Percentiles rank a stretch among this genome's conserved stretches.
Evolutionary conservation across 1,140 invertebrate species (phyloP).

Genomic region (Harlomillsia oculata): DNA sequence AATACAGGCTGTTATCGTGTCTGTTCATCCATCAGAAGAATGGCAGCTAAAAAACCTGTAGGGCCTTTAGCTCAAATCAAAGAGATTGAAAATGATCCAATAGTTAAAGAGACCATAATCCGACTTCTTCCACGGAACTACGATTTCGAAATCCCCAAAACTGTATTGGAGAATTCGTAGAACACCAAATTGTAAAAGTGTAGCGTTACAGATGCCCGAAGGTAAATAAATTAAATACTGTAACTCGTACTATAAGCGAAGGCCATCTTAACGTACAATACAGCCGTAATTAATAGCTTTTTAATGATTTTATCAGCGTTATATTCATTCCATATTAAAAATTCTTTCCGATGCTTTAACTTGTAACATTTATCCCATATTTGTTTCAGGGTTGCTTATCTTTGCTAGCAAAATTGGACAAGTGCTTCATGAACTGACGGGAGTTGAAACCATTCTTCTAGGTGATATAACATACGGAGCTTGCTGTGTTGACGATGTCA

Average conservation of each 20-base stretch:
- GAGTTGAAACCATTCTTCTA: slow-evolving; percentile 92
- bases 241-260: neutral
- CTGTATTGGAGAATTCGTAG: slow-evolving; percentile 89
- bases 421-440: slow-evolving; percentile 87
- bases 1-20: no score
- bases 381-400: slow-evolving; percentile 54
- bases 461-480: slow-evolving; percentile 98
- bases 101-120: slow-evolving; percentile 58
- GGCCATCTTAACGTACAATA: no score
- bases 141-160: slow-evolving; percentile 98
- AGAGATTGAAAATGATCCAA: slow-evolving; percentile 67
- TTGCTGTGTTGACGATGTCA: slow-evolving; percentile 97
- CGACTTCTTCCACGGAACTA: slow-evolving; percentile 81
- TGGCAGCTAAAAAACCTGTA: neutral
- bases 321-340: no score
- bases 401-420: slow-evolving; percentile 89
- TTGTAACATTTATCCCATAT: neutral
- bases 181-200: slow-evolving; percentile 62
- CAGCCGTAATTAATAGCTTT: no score
- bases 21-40: no score
- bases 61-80: slow-evolving; percentile 40
- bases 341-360: no score
- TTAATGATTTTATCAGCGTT: neutral
- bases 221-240: slow-evolving; percentile 39
- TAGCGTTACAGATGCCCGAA: slow-evolving; percentile 96